Conservation (phyloP, 2,113 vertebrate species). For the Corydoras maculifer region DNA sequence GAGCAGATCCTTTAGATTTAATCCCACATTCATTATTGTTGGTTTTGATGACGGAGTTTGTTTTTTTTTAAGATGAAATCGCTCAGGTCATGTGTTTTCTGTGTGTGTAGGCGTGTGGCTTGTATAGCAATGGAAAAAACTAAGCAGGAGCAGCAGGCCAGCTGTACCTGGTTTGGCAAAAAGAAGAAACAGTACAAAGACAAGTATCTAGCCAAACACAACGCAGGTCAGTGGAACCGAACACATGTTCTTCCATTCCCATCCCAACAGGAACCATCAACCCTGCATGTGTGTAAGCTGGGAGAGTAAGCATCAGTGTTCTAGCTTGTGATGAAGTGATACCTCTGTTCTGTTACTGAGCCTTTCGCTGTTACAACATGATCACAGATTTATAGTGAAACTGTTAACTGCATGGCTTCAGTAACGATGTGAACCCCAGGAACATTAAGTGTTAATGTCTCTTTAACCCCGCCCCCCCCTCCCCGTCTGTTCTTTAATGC, state of each 20-base stretch:
- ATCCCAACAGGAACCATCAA: too few species aligned
- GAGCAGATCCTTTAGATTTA: too few species aligned
- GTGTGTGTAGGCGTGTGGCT: slow-evolving; percentile 82
- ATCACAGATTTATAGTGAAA: too few species aligned
- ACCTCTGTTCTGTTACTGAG: too few species aligned
- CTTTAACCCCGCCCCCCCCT: slow-evolving; percentile 33
- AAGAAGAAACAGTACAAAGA: slow-evolving; percentile 99
- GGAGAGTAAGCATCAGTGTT: not conserved
- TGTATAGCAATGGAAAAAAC: slow-evolving; percentile 99
- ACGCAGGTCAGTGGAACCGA: slow-evolving; percentile 74
- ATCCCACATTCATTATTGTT: too few species aligned
- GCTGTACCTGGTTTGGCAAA: slow-evolving; percentile 99
- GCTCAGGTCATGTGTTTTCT: slow-evolving; percentile 13
- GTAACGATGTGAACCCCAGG: not conserved
- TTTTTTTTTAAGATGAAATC: too few species aligned
- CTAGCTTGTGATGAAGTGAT: too few species aligned
- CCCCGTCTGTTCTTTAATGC: slow-evolving; percentile 93
- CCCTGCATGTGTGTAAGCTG: not conserved
- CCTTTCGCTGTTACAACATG: too few species aligned
- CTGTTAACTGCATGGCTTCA: slow-evolving; percentile 13
- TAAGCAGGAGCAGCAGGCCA: slow-evolving; percentile 98
- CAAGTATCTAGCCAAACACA: slow-evolving; percentile 99
- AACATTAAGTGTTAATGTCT: slow-evolving; percentile 20
- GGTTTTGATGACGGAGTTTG: too few species aligned
- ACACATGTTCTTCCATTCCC: not conserved